Conservation (phyloP, 2,797 vertebrate species). For the Argya squamiceps region DNA sequence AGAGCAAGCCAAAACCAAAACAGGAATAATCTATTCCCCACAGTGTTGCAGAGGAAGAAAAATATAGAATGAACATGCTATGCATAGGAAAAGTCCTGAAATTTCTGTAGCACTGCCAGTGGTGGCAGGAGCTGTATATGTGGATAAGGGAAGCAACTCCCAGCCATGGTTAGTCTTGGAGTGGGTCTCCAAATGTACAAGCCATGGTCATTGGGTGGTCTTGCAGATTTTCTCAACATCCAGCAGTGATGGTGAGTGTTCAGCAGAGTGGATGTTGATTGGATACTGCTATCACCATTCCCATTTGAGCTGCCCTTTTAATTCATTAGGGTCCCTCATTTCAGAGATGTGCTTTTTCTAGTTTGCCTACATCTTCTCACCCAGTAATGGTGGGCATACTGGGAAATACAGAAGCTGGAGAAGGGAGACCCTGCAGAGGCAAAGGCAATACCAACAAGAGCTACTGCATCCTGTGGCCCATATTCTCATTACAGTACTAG, state of each 20-base stretch:
- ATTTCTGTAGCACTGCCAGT: not conserved
- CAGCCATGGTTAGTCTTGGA: not conserved
- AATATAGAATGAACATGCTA: not conserved
- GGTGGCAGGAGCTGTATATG: not conserved
- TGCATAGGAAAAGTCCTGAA: not conserved
- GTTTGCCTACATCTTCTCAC: not conserved
- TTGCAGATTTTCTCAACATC: not conserved
- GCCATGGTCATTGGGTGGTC: not conserved
- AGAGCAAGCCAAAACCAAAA: not conserved
- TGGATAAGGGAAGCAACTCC: not conserved
- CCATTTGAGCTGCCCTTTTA: not conserved
- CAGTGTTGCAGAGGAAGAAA: not conserved
- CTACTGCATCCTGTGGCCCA: not conserved
- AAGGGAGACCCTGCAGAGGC: not conserved
- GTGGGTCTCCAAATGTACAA: not conserved
- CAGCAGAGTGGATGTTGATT: not conserved
- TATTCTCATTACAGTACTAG: not conserved
- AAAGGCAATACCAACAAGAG: not conserved
- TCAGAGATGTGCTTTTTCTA: not conserved
- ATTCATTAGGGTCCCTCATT: not conserved
- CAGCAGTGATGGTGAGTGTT: not conserved
- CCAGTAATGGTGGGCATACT: accelerated
- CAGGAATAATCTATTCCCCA: not conserved
- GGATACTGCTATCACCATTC: not conserved
- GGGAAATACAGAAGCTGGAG: not conserved